Evolutionary conservation across 2,797 vertebrate species (phyloP).

Genomic region (Sus cebifrons): DNA sequence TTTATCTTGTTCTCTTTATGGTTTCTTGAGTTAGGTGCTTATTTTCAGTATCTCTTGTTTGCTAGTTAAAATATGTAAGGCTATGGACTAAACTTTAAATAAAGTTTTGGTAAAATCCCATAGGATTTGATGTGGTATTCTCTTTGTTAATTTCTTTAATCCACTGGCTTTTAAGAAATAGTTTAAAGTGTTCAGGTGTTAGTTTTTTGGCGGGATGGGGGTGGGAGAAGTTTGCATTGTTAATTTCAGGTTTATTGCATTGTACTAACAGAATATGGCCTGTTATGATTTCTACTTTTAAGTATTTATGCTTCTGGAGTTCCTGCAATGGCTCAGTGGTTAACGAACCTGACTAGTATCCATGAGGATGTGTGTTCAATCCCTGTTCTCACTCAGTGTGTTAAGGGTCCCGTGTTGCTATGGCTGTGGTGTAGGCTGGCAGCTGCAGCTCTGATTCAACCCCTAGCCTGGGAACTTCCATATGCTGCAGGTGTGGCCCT

Average conservation of each 20-base stretch:
- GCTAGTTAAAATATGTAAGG: constrained; percentile 60
- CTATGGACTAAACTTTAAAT: constrained; percentile 54
- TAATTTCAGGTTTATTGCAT: constrained; percentile 34
- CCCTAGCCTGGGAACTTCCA: too few species aligned
- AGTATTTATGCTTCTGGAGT: not conserved
- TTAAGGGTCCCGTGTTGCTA: too few species aligned
- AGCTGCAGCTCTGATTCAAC: too few species aligned
- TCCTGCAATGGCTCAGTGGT: too few species aligned
- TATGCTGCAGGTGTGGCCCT: too few species aligned
- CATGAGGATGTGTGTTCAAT: too few species aligned
- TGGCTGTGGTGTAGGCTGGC: too few species aligned
- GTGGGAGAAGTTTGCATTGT: not conserved
- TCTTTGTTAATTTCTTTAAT: constrained; percentile 52
- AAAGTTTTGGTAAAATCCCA: constrained; percentile 23
- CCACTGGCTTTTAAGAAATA: not conserved
- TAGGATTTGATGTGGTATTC: not conserved
- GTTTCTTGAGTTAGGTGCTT: constrained; percentile 59
- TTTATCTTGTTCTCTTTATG: constrained; percentile 47
- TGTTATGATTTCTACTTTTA: constrained; percentile 44
- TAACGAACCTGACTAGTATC: too few species aligned
- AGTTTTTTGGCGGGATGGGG: not conserved
- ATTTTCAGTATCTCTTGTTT: constrained; percentile 35
- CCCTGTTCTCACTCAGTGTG: too few species aligned
- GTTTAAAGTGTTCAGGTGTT: constrained; percentile 43
- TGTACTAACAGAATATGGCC: constrained; percentile 22